phyloP scores from a whole-genome alignment of 2,113 vertebrate genomes.

The Cryptotis parvus region DNA sequence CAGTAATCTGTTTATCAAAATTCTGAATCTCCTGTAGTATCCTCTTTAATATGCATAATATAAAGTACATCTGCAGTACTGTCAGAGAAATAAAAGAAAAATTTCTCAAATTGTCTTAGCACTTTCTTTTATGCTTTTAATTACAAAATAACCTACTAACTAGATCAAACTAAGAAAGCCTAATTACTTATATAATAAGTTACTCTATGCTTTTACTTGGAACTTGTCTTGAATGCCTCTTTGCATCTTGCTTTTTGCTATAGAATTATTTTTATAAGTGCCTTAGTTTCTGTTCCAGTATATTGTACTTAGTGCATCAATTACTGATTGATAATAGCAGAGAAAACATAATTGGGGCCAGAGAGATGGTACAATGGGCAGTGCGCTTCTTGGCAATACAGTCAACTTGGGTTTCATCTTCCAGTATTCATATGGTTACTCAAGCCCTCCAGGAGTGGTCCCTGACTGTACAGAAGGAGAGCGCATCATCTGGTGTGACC shows the following conservation, averaged over 20 bases:
- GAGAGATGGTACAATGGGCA: no score
- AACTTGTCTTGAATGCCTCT: constrained; percentile 35
- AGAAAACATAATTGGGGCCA: no score
- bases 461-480: no score
- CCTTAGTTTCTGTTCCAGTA: constrained; percentile 13
- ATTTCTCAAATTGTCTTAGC: constrained; percentile 35
- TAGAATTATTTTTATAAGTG: constrained; percentile 46
- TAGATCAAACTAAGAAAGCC: constrained; percentile 20
- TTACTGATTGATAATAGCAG: neutral
- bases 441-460: no score
- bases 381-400: no score
- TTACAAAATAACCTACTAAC: constrained; percentile 30
- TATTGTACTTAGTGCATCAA: constrained; percentile 19
- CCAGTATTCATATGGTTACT: no score
- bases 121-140: constrained; percentile 53
- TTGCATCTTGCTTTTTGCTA: neutral
- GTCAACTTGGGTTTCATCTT: no score
- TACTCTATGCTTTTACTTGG: neutral
- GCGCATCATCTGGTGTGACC: no score
- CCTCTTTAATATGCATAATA: constrained; percentile 66
- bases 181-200: constrained; percentile 6
- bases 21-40: constrained; percentile 41
- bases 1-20: constrained; percentile 67
- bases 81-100: constrained; percentile 51
- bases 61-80: constrained; percentile 48